Evolutionary conservation across 2,113 vertebrate species (phyloP).

Genomic region (Erinaceus europaeus): DNA sequence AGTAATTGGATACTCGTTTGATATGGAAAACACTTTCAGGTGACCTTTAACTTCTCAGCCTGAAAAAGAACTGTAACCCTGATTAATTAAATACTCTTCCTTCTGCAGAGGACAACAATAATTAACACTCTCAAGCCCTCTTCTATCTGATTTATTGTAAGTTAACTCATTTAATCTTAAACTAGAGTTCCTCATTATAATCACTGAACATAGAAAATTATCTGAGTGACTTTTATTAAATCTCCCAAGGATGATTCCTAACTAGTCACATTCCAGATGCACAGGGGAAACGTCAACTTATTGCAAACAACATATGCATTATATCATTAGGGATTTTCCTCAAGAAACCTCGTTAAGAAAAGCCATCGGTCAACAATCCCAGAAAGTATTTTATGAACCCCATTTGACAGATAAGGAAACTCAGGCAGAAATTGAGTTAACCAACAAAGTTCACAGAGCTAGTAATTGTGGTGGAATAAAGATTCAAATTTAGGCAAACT

Average conservation of each 20-base stretch:
- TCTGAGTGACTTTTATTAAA: not conserved
- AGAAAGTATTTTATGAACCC: not conserved
- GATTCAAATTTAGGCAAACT: not conserved
- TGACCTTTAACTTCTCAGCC: slow-evolving; percentile 5
- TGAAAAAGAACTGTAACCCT: slow-evolving; percentile 11
- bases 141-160: not conserved
- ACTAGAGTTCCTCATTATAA: not conserved
- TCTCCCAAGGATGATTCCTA: not conserved
- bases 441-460: not conserved
- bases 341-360: not conserved
- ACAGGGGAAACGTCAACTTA: not conserved
- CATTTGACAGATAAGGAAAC: slow-evolving; percentile 17
- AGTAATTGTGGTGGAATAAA: not conserved
- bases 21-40: slow-evolving; percentile 35
- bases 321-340: not conserved
- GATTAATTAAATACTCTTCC: slow-evolving; percentile 4
- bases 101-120: not conserved
- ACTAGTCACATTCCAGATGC: not conserved
- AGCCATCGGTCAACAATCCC: not conserved
- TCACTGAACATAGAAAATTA: not conserved
- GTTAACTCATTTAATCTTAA: not conserved
- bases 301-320: not conserved
- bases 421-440: not conserved
- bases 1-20: not conserved
- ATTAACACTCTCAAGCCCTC: not conserved